Evolutionary conservation across 2,797 vertebrate genomes (phyloP).

Genomic region (Gymnoscopelus microlampas): DNA sequence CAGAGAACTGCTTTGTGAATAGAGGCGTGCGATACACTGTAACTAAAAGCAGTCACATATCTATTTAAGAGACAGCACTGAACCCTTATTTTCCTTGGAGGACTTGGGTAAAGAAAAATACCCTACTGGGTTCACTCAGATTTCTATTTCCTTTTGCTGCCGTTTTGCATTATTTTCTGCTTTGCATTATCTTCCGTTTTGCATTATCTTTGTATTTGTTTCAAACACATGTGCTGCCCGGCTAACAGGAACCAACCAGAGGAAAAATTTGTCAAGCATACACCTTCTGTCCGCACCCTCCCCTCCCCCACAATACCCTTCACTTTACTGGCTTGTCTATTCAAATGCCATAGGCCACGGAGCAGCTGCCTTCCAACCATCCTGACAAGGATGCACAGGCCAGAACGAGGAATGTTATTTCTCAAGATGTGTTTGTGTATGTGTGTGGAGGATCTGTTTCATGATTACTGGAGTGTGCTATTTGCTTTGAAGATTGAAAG

Average conservation of each 20-base stretch:
- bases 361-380: background rate
- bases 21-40: slow-evolving; percentile 48
- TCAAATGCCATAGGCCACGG: background rate
- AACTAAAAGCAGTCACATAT: slow-evolving; percentile 46
- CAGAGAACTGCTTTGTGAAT: slow-evolving; percentile 65
- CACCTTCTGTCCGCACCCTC: background rate
- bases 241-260: slow-evolving; percentile 18
- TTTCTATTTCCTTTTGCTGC: slow-evolving; percentile 11
- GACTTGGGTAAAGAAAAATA: slow-evolving; percentile 5
- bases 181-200: slow-evolving; percentile 6
- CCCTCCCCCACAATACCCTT: background rate
- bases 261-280: slow-evolving; percentile 1
- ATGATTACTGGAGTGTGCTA: background rate
- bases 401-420: background rate
- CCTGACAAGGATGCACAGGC: background rate
- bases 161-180: slow-evolving; percentile 11
- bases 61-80: slow-evolving; percentile 43
- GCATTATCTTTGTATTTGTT: too few relatives aligned
- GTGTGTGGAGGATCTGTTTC: background rate
- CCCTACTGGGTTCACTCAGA: slow-evolving; percentile 8
- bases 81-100: slow-evolving; percentile 14
- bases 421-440: background rate
- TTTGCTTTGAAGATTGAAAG: background rate
- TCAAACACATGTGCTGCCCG: slow-evolving; percentile 12
- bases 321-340: background rate